A percentile compares a stretch with the other conserved stretches of the same genome.
Conservation (phyloP, 2,113 vertebrate species). For the Lepidothrix coronata region DNA sequence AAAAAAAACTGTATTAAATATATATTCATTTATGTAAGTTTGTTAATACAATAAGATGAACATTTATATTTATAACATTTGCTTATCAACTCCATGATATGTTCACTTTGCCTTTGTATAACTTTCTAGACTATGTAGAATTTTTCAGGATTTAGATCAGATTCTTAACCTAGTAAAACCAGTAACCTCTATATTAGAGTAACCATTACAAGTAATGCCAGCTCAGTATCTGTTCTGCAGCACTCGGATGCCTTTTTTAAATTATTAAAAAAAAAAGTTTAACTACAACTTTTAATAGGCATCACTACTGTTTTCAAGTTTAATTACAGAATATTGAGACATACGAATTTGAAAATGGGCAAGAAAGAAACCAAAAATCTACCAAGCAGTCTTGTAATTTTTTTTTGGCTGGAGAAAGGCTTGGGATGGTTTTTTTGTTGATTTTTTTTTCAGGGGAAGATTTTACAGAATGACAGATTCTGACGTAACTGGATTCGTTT, state of each 20-base stretch:
- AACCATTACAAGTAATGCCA: background rate
- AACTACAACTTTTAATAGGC: background rate
- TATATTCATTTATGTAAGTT: background rate
- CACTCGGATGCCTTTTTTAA: background rate
- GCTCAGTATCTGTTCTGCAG: background rate
- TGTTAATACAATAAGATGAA: background rate
- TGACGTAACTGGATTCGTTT: background rate
- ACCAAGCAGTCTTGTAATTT: fast-evolving
- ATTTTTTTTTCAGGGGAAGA: fast-evolving
- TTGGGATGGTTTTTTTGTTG: background rate
- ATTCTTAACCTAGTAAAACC: background rate
- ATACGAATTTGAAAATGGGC: background rate
- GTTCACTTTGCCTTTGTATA: background rate
- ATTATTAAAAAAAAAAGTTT: background rate
- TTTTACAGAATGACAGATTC: background rate
- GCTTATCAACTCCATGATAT: background rate
- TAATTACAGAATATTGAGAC: background rate
- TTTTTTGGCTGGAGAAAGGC: background rate
- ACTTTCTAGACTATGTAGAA: background rate
- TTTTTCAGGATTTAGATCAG: background rate
- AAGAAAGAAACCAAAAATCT: background rate
- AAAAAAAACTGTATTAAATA: background rate
- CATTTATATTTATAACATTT: background rate
- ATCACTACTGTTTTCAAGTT: background rate
- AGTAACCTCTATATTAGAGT: background rate